These are phyloP conservation scores for Cheilosia scutellata DNA, from an alignment of 2,888 invertebrate genomes.

Conservation along the genomic window DNA sequence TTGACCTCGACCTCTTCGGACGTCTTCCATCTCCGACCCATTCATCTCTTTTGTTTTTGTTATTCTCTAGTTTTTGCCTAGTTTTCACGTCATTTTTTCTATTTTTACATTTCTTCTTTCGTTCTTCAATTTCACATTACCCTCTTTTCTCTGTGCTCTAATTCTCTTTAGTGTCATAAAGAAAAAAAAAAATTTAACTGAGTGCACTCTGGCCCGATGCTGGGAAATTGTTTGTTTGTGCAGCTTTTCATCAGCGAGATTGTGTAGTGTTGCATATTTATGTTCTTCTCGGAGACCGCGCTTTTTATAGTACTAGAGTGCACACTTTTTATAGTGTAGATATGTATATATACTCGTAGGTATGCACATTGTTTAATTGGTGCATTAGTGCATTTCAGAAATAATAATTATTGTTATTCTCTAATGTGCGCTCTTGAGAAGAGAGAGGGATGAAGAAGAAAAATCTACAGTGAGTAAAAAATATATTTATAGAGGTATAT, in stretches of 20 bases:
- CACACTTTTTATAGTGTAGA: neutral
- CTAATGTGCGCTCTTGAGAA: neutral
- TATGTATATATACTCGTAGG: too few species aligned
- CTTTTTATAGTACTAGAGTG: conserved; percentile 8
- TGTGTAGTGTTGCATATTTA: neutral
- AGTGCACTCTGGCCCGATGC: conserved; percentile 38
- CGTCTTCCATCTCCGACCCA: neutral
- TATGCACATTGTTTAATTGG: conserved; percentile 11
- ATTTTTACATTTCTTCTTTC: conserved; percentile 9
- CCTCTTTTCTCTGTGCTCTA: conserved; percentile 38
- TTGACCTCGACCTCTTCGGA: conserved; percentile 70
- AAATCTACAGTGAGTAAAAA: conserved; percentile 6
- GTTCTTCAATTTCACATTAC: conserved; percentile 54
- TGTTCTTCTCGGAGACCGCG: conserved; percentile 7
- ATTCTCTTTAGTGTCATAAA: conserved; percentile 40
- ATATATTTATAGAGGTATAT: neutral
- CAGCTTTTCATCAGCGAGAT: conserved; percentile 6
- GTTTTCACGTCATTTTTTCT: conserved; percentile 21
- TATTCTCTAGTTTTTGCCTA: neutral
- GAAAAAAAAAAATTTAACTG: conserved; percentile 35
- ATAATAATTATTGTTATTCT: conserved; percentile 12
- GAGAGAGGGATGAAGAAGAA: neutral
- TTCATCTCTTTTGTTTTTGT: conserved; percentile 7
- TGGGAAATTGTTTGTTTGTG: conserved; percentile 50
- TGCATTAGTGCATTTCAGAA: conserved; percentile 16